Base-by-base conservation (phyloP, 1,140 invertebrate species). In the Drosophila suzukii region DNA sequence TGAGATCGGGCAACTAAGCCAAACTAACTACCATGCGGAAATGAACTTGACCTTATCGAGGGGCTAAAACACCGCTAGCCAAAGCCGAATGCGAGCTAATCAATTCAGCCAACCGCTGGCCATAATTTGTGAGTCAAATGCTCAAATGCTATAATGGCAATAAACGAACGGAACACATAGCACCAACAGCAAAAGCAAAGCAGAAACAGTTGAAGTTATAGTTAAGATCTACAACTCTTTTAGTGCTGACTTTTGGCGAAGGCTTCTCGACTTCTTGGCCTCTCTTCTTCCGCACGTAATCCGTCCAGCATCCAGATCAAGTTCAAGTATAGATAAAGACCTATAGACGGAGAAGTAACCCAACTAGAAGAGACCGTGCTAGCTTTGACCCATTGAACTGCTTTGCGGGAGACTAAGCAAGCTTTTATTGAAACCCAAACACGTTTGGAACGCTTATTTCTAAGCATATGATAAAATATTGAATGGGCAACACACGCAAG, bases 11-110 rank as follows among this genome's bases (percentile, higher is more conserved):
- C 6, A 4, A 36, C 51, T 13, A 30, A 53, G 44, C 30, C 11
- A 32, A 54, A 17, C 34, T 17, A 15, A 30, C 20, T 39, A 34
- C 54, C 39, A 75, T 81, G 77, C 84, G 84, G 84, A 89, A 89
- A 78, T 84, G 77, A 89, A 84, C 84, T 89, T 89, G 84, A 89
- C 84, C 84, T 89, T 89, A 89, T 81, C 84, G 80, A 55, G n/a
- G 63, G 68, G 47, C 67, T 54, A 15, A 53, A 11, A 73, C 73
- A 63, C 74, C 75, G 41, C 56, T 67, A 67, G 51, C 66, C 60
- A 76, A 79, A 83, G 50, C 72, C 72, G 71, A 83, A 81, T 51
- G 67, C 32, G 44, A 70, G 83, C 41, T 86, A 86, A 86, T 88
- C 58, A 86, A 86, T 86, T 81, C 82, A 58, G 44, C 39, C 34